Evolutionary conservation across 2,888 invertebrate genomes (phyloP).

Genomic region (Temnothorax rugatulus): DNA sequence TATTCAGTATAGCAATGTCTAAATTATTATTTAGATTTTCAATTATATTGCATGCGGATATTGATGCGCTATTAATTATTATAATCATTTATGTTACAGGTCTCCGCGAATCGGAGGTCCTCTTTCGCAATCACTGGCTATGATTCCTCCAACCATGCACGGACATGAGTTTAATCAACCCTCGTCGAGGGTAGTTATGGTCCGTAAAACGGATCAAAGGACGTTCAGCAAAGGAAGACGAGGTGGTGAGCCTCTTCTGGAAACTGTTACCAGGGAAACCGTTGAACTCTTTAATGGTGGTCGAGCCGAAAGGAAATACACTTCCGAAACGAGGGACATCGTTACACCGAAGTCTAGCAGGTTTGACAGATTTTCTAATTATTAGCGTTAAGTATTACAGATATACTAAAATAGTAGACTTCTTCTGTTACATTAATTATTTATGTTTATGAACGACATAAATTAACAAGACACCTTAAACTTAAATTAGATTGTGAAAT

Average conservation of each 20-base stretch:
- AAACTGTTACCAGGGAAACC: slow-evolving; percentile 90
- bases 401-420: neutral
- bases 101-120: slow-evolving; percentile 85
- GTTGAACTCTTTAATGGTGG: slow-evolving; percentile 90
- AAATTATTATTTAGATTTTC: neutral
- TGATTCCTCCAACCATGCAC: slow-evolving; percentile 86
- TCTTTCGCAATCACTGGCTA: slow-evolving; percentile 84
- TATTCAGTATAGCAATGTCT: neutral
- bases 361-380: slow-evolving; percentile 70
- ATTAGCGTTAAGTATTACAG: neutral
- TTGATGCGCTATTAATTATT: slow-evolving; percentile 10
- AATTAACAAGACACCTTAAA: neutral
- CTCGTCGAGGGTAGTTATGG: slow-evolving; percentile 90
- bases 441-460: neutral
- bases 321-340: slow-evolving; percentile 88
- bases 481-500: neutral
- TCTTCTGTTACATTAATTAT: slow-evolving; percentile 29
- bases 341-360: slow-evolving; percentile 85
- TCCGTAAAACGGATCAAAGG: slow-evolving; percentile 90
- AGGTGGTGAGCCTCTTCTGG: slow-evolving; percentile 89
- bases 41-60: neutral
- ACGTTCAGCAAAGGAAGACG: slow-evolving; percentile 89
- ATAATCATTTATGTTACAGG: slow-evolving; percentile 71
- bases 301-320: slow-evolving; percentile 89
- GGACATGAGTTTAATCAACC: slow-evolving; percentile 86